Percentiles rank a stretch among this genome's conserved stretches.
Evolutionary conservation across 2,113 vertebrate genomes (phyloP).

Genomic region (Ardeotis arabs): DNA sequence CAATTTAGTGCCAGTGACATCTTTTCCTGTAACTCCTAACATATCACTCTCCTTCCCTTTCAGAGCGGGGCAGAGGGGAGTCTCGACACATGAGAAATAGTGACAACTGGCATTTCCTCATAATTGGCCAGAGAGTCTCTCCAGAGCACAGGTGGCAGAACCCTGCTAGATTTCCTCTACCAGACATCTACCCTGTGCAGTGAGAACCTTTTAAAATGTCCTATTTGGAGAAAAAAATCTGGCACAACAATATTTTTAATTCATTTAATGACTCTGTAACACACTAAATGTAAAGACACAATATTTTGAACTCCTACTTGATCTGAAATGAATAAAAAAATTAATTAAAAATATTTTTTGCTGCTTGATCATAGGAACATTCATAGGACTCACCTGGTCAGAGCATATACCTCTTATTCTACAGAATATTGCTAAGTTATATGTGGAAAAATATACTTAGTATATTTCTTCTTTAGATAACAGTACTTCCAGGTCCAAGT

Average conservation of each 20-base stretch:
- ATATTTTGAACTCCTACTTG: not conserved
- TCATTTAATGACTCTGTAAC: not conserved
- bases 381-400: not conserved
- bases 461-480: not conserved
- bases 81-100: not conserved
- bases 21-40: not conserved
- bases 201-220: not conserved
- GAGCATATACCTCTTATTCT: not conserved
- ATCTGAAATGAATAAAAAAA: not conserved
- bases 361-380: not conserved
- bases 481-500: not conserved
- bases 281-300: not conserved
- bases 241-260: not conserved
- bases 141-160: not conserved
- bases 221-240: not conserved
- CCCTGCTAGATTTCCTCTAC: not conserved
- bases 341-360: not conserved
- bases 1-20: not conserved
- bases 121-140: not conserved
- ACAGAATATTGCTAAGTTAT: not conserved
- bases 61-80: fast-evolving
- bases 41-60: not conserved
- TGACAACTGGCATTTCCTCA: not conserved
- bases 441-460: not conserved
- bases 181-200: not conserved